Conservation (phyloP, 2,797 vertebrate species). For the Gymnopithys bicolor region DNA sequence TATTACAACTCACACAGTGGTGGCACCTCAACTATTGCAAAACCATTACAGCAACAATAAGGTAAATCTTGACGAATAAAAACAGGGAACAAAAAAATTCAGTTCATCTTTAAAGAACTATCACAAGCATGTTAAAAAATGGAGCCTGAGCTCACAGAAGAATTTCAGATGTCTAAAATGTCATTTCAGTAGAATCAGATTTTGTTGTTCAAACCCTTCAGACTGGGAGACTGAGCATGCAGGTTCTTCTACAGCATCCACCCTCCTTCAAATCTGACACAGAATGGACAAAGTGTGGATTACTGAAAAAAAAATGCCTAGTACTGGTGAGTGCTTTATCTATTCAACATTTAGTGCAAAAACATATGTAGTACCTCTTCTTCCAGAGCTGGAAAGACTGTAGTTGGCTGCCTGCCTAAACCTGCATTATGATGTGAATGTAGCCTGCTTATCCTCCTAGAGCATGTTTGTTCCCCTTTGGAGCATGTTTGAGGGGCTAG, state of each 20-base stretch:
- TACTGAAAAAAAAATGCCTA: neutral
- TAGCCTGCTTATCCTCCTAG: neutral
- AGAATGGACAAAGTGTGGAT: neutral
- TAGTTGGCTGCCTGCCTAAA: neutral
- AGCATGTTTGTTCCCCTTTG: neutral
- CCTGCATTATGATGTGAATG: neutral
- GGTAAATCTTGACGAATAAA: neutral
- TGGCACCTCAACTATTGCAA: neutral
- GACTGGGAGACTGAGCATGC: neutral
- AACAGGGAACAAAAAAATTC: neutral
- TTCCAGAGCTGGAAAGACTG: neutral
- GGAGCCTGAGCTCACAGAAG: neutral
- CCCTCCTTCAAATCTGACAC: neutral
- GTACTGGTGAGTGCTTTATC: neutral
- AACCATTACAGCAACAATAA: neutral
- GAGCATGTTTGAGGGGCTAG: neutral
- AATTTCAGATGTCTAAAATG: neutral
- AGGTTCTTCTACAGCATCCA: neutral
- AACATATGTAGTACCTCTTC: neutral
- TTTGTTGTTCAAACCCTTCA: neutral
- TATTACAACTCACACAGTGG: neutral
- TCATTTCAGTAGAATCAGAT: neutral
- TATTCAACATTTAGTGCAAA: neutral
- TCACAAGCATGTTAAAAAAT: neutral
- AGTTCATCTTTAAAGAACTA: neutral